Base-by-base conservation (phyloP, 2,797 vertebrate species). In the Mus minutoides region DNA sequence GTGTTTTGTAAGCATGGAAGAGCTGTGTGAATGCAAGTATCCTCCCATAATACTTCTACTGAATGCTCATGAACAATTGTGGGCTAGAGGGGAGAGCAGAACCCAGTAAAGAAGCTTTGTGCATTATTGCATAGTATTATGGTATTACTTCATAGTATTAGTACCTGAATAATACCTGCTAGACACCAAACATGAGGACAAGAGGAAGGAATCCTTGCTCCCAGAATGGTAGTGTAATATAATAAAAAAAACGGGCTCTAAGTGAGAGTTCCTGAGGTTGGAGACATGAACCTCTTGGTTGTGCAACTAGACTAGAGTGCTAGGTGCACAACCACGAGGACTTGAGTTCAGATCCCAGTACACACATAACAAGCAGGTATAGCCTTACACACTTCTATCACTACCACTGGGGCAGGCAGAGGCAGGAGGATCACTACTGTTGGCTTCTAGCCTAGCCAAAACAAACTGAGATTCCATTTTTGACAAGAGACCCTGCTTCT, bases 181-280 rank as follows among this genome's bases (percentile, higher is more conserved):
- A 87, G 86, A 31, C 95, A 24, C 79, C 76, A 89, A 88, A 43
- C n/a, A 54, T 26, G 40, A 40, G 6, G 92, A 80, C 34, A 91
- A 92, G 37, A 89, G 46, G 80, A 93, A 94, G 14, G 12, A 76
- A 19, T 75, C 46, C 46, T 22, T 69, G 1, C 79, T 92, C 0
- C 0, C 16, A 71, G 64, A 79, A 17, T 49, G 6, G 60, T 40
- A 24, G 29, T 58, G 37, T 56, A 94, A 73, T 62, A 43, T 56
- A 94, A 73, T 91, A 46, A 87, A 31, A 31, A n/a, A n/a, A 89
- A 34, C 16, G 79, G 37, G 8, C 46, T 73, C 37, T n/a, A 13
- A 69, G 7, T n/a, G 7, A 34, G 26, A 29, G 22, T 79, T 17
- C 40, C 69, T n/a, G 82, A 54, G 31, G 77, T 79, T 54, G 77